Percentiles rank a stretch among this genome's conserved stretches.
Conservation (phyloP, 1,140 invertebrate genomes). For the Charaxes varanes region DNA sequence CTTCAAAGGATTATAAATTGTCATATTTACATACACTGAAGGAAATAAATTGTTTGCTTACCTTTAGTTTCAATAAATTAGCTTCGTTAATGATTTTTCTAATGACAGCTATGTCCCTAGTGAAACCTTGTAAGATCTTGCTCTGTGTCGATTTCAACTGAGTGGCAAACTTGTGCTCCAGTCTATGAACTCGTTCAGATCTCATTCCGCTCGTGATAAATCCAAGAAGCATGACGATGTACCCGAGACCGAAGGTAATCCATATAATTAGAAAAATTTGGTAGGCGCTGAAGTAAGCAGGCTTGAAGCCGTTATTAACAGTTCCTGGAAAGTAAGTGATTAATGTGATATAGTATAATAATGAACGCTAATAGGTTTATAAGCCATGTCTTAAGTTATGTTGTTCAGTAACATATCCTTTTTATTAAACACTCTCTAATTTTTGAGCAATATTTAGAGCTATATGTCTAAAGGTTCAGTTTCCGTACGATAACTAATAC, state of each 20-base stretch:
- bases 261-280: slow-evolving; percentile 85
- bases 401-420: too few species aligned
- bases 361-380: neutral
- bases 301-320: slow-evolving; percentile 73
- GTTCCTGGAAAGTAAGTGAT: slow-evolving; percentile 58
- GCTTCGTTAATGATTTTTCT: slow-evolving; percentile 85
- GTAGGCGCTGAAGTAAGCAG: slow-evolving; percentile 79
- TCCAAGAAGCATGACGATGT: slow-evolving; percentile 92
- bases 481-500: too few species aligned
- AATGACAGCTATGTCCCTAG: slow-evolving; percentile 83
- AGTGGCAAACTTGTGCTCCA: slow-evolving; percentile 84
- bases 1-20: too few species aligned
- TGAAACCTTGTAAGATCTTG: slow-evolving; percentile 85
- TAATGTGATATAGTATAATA: slow-evolving; percentile 4
- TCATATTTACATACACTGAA: too few species aligned
- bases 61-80: slow-evolving; percentile 85
- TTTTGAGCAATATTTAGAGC: too few species aligned
- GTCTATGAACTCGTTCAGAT: slow-evolving; percentile 82
- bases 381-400: too few species aligned
- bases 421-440: too few species aligned
- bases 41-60: too few species aligned
- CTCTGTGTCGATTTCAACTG: slow-evolving; percentile 85
- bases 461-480: too few species aligned
- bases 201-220: slow-evolving; percentile 83
- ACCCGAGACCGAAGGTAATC: slow-evolving; percentile 93